phyloP scores from a whole-genome alignment of 2,113 vertebrate genomes.

The Ellobius talpinus region DNA sequence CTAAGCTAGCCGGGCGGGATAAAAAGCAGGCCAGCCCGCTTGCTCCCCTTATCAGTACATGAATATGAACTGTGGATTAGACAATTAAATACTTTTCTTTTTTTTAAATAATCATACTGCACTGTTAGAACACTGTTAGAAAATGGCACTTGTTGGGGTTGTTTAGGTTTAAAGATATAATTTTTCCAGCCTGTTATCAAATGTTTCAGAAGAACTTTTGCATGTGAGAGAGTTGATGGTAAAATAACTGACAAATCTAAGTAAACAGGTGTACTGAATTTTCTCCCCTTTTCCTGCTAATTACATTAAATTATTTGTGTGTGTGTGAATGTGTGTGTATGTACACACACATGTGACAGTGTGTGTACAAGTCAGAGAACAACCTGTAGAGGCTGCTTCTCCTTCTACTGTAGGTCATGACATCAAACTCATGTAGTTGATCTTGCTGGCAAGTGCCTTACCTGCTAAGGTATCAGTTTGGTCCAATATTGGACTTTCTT shows the following conservation, averaged over 20 bases:
- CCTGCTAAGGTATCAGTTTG: background rate
- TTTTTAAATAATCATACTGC: slow-evolving; percentile 3
- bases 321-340: background rate
- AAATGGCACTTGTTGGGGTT: background rate
- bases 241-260: background rate
- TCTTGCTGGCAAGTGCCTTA: background rate
- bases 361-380: background rate
- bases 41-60: too few species aligned
- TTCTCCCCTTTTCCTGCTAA: background rate
- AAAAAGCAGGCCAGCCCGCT: too few species aligned
- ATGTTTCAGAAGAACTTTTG: background rate
- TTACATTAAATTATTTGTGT: background rate
- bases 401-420: background rate
- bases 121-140: background rate
- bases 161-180: background rate
- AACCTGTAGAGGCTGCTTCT: background rate
- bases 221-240: background rate
- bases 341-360: background rate
- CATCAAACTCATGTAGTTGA: background rate
- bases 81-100: background rate
- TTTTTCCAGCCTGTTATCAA: background rate
- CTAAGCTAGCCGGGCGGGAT: too few species aligned
- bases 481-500: background rate
- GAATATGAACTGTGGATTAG: background rate
- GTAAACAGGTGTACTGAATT: background rate